Percentiles rank a stretch among this genome's conserved stretches.
These are phyloP conservation scores for Platygyra sinensis DNA, from an alignment of 64 coral and sea anemone genomes.

Conservation along the genomic window DNA sequence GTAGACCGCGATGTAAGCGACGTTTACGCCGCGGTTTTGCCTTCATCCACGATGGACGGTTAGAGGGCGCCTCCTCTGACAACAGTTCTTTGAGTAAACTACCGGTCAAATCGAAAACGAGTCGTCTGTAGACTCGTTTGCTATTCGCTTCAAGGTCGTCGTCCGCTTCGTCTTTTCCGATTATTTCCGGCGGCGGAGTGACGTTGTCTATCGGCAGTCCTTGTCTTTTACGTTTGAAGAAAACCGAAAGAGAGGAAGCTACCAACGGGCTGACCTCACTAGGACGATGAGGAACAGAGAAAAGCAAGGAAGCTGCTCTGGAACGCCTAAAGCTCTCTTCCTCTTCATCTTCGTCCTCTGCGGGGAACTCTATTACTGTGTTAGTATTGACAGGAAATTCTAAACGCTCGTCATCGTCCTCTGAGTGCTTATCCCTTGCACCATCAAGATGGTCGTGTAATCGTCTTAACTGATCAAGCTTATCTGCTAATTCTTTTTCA, in stretches of 20 bases:
- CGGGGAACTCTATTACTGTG: conserved; percentile 41
- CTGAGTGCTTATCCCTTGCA: conserved; percentile 40
- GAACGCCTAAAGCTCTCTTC: conserved; percentile 48
- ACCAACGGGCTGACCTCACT: conserved; percentile 72
- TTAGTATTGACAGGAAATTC: conserved; percentile 68
- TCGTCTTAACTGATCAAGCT: conserved; percentile 60
- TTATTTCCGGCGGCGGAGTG: conserved; percentile 62
- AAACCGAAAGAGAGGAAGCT: conserved; percentile 53
- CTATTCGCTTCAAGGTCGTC: conserved; percentile 71
- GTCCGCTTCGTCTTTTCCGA: conserved; percentile 25
- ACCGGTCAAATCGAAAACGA: conserved; percentile 86
- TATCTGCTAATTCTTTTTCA: conserved; percentile 72
- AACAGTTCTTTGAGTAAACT: conserved; percentile 82
- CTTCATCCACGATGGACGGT: conserved; percentile 84
- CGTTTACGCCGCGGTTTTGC: conserved; percentile 76
- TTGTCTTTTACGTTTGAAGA: conserved; percentile 58
- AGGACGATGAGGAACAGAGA: conserved; percentile 78
- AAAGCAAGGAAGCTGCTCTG: conserved; percentile 69
- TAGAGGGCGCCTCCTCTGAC: conserved; percentile 59
- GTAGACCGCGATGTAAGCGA: conserved; percentile 77
- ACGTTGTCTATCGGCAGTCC: conserved; percentile 54
- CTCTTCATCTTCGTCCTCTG: conserved; percentile 78
- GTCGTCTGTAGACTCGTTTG: conserved; percentile 80
- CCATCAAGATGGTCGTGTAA: conserved; percentile 68
- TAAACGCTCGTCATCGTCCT: conserved; percentile 37